A percentile compares a stretch with the other conserved stretches of the same genome.
Evolutionary conservation across 2,113 vertebrate species (phyloP).

Genomic region (Formicarius rufipectus): DNA sequence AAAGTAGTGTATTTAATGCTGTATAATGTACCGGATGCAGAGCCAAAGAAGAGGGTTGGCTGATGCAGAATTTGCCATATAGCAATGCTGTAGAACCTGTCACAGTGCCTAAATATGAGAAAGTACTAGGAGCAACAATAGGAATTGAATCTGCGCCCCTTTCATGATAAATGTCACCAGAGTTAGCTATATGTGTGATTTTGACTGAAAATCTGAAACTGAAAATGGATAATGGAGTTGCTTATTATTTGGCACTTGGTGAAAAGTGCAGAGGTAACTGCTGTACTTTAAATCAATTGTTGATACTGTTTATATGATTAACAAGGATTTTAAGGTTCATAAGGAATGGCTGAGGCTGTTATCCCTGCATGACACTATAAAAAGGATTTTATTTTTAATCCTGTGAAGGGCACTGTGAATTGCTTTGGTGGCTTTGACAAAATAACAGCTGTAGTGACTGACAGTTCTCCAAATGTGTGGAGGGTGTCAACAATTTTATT

Average conservation of each 20-base stretch:
- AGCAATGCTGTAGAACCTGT: background rate
- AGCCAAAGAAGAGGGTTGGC: constrained; percentile 14
- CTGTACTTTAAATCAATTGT: constrained; percentile 20
- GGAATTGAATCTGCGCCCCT: constrained; percentile 36
- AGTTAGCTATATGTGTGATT: constrained; percentile 22
- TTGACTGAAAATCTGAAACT: constrained; percentile 38
- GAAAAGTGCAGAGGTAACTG: constrained; percentile 39
- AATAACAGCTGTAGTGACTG: constrained; percentile 66
- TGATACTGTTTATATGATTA: constrained; percentile 64
- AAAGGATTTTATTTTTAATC: constrained; percentile 72
- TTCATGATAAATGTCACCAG: constrained; percentile 34
- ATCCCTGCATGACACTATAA: constrained; percentile 21
- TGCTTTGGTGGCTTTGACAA: constrained; percentile 67
- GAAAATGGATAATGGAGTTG: constrained; percentile 24
- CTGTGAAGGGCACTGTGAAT: constrained; percentile 63
- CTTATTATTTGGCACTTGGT: constrained; percentile 21
- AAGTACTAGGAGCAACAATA: constrained; percentile 22
- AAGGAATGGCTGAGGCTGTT: constrained; percentile 45
- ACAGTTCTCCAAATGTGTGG: constrained; percentile 33
- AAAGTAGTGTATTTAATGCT: background rate
- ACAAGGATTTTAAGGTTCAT: constrained; percentile 72
- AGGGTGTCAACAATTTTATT: constrained; percentile 49
- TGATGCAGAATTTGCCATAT: background rate
- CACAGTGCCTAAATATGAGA: background rate
- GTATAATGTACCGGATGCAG: background rate